Evolutionary conservation across 2,797 vertebrate genomes (phyloP).

Genomic region (Ptychobarbus kaznakovi): DNA sequence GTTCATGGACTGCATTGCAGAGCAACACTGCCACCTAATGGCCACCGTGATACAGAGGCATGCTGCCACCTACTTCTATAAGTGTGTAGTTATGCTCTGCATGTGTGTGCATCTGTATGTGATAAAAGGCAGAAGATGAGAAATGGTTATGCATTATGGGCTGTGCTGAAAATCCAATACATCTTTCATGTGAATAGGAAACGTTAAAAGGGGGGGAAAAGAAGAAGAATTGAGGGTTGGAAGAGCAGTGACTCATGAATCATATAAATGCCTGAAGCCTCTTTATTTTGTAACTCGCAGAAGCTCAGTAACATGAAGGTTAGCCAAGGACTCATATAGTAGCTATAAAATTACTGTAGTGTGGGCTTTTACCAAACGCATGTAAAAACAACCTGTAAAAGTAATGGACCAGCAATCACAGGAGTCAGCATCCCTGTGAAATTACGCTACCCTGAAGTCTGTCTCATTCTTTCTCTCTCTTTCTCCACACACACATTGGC

Average conservation of each 20-base stretch:
- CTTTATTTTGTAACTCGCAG: conserved; percentile 30
- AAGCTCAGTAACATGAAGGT: conserved; percentile 45
- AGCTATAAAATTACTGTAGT: conserved; percentile 49
- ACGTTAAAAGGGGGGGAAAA: neutral
- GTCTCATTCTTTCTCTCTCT: neutral
- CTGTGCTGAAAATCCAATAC: conserved; percentile 29
- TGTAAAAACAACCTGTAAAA: conserved; percentile 60
- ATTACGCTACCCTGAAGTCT: conserved; percentile 11
- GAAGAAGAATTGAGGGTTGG: conserved; percentile 3
- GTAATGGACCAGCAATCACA: conserved; percentile 60
- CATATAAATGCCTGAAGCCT: conserved; percentile 11
- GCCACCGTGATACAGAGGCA: conserved; percentile 43
- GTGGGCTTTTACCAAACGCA: conserved; percentile 56
- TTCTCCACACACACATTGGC: conserved; percentile 6
- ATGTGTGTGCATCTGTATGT: conserved; percentile 27
- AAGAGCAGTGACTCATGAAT: conserved; percentile 14
- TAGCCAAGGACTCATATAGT: conserved; percentile 50
- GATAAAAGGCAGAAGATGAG: conserved; percentile 24
- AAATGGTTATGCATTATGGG: conserved; percentile 28
- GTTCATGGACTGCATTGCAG: conserved; percentile 66
- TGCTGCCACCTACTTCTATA: neutral
- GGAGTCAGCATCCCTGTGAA: conserved; percentile 53
- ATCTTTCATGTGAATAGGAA: conserved; percentile 22
- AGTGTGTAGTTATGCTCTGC: neutral
- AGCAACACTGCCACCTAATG: conserved; percentile 76